Percentiles rank a stretch among this genome's conserved stretches.
phyloP scores from a whole-genome alignment of 2,888 invertebrate species.

The Cephonodes hylas region DNA sequence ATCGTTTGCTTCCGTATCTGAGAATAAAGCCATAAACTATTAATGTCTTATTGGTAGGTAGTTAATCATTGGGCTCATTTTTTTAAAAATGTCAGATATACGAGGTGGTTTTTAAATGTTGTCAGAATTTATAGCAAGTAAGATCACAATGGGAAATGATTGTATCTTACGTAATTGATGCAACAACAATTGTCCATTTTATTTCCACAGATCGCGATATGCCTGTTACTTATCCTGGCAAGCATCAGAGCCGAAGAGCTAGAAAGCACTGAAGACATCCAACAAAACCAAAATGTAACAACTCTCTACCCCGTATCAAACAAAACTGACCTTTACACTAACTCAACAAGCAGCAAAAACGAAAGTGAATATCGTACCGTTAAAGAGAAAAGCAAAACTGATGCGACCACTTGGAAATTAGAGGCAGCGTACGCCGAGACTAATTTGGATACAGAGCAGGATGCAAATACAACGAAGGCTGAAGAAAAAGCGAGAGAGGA shows the following conservation, averaged over 20 bases:
- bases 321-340: constrained; percentile 19
- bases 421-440: constrained; percentile 48
- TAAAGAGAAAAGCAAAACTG: constrained; percentile 9
- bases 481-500: constrained; percentile 26
- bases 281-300: constrained; percentile 46
- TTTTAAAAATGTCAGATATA: too few relatives aligned
- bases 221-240: constrained; percentile 34
- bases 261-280: constrained; percentile 39
- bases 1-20: too few relatives aligned
- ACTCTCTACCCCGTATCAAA: constrained; percentile 55
- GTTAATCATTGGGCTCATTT: too few relatives aligned
- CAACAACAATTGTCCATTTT: not conserved
- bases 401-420: constrained; percentile 51
- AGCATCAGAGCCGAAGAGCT: constrained; percentile 31
- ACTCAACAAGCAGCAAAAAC: constrained; percentile 18
- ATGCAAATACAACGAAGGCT: constrained; percentile 29
- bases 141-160: not conserved
- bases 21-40: too few relatives aligned
- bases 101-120: too few relatives aligned
- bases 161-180: too few relatives aligned
- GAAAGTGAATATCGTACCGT: constrained; percentile 12
- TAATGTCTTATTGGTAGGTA: too few relatives aligned
- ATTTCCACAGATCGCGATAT: constrained; percentile 42
- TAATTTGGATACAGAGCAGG: constrained; percentile 31
- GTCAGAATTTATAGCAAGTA: too few relatives aligned